phyloP scores from a whole-genome alignment of 2,113 vertebrate genomes.

The Mesocricetus auratus region DNA sequence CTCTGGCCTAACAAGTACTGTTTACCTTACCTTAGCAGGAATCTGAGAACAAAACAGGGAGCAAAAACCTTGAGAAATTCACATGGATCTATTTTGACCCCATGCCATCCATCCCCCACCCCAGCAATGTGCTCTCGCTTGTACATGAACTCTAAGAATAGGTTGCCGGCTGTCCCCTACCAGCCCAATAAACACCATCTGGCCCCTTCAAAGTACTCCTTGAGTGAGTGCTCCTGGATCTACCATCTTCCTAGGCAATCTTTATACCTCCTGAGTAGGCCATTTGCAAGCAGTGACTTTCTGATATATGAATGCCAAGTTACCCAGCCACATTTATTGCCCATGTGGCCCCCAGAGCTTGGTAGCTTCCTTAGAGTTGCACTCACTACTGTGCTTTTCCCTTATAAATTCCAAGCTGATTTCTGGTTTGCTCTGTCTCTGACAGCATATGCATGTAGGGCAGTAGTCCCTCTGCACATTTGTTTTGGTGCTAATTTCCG shows the following conservation, averaged over 20 bases:
- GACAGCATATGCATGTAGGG: neutral
- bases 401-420: neutral
- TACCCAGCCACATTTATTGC: neutral
- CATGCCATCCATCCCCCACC: neutral
- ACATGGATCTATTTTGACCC: neutral
- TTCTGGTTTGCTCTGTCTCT: neutral
- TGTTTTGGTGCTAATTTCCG: neutral
- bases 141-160: neutral
- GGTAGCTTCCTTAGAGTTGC: neutral
- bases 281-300: slow-evolving; percentile 5
- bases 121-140: neutral
- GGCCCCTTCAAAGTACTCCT: neutral
- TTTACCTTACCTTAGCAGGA: neutral
- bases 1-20: neutral
- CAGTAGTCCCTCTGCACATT: neutral
- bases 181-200: neutral
- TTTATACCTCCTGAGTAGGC: neutral
- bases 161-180: neutral
- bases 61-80: neutral
- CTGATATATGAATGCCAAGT: neutral
- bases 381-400: neutral
- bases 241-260: neutral
- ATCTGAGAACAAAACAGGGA: slow-evolving; percentile 12
- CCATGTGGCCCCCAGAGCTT: neutral
- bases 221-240: neutral